Percentiles rank a stretch among this genome's conserved stretches.
Evolutionary conservation across 2,888 invertebrate genomes (phyloP).

Genomic region (Marronus borbonicus): DNA sequence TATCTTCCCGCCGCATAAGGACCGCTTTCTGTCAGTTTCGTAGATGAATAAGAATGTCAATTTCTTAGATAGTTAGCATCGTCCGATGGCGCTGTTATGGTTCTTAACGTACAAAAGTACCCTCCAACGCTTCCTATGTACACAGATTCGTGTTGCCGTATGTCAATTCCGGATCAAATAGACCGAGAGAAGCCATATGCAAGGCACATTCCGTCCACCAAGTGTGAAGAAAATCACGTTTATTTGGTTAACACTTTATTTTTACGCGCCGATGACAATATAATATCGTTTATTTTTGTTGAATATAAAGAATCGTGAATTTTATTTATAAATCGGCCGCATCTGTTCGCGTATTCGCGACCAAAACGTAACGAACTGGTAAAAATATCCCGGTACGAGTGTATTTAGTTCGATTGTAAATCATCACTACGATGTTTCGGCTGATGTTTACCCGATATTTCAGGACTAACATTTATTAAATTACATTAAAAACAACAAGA

Average conservation of each 20-base stretch:
- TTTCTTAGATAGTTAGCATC: slow-evolving; percentile 22
- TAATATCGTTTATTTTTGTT: slow-evolving; percentile 52
- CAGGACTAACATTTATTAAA: slow-evolving; percentile 38
- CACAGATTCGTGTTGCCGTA: slow-evolving; percentile 47
- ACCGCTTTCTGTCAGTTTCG: slow-evolving; percentile 21
- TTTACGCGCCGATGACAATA: slow-evolving; percentile 57
- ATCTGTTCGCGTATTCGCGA: slow-evolving; percentile 46
- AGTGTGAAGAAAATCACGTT: slow-evolving; percentile 62
- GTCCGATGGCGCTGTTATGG: slow-evolving; percentile 24
- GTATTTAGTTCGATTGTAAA: slow-evolving; percentile 36
- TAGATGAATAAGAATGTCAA: slow-evolving; percentile 13
- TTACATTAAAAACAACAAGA: slow-evolving; percentile 20
- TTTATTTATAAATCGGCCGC: slow-evolving; percentile 42
- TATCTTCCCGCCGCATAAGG: slow-evolving; percentile 16
- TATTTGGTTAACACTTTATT: slow-evolving; percentile 62
- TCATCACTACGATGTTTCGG: slow-evolving; percentile 21
- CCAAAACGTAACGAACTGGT: slow-evolving; percentile 33
- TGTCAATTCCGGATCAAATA: slow-evolving; percentile 63
- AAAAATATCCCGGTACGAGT: slow-evolving; percentile 28
- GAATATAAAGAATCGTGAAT: slow-evolving; percentile 45
- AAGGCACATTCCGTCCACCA: slow-evolving; percentile 58
- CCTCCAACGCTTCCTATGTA: slow-evolving; percentile 40
- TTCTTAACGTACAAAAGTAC: slow-evolving; percentile 28
- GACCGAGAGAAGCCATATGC: slow-evolving; percentile 57
- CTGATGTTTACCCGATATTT: slow-evolving; percentile 39